Evolutionary conservation across 2,113 vertebrate species (phyloP), one percentile per base, ranked within the genome.

Genomic region (Microcebus ravelobensis): DNA sequence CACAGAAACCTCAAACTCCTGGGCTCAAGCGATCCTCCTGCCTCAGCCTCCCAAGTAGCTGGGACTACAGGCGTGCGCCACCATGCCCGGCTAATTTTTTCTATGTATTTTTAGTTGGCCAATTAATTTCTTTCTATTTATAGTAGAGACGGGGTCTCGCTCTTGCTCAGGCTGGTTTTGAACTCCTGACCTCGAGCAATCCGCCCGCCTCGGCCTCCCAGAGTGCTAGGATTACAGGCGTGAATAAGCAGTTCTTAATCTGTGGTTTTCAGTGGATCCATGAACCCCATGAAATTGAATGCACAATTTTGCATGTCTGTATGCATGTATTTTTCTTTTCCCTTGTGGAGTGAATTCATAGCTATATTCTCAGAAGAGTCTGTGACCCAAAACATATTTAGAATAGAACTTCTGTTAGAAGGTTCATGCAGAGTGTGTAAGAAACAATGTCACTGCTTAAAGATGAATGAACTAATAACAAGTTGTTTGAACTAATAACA

Each of bases 311-410:
- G 59, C 59, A 42, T 79, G 42, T 65, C 36, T 25, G 0, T 31
- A 31, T 90, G 42, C 4, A 13, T 48, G 21, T 39, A 15, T 29
- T 94, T 68, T 81, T 68, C 61, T 88, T 74, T 84, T 50, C n/a
- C 71, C 27, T 96, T n/a, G 4, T 91, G 76, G 39, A 94, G 50
- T 6, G 36, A 94, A 55, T 89, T 93, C 48, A 50, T 74, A 90
- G 83, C n/a, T 90, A 61, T 42, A 57, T 73, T 86, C 82, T 85
- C 82, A 81, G 85, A 87, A 94, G 18, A 0, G 14, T 92, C 80
- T 77, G 31, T 94, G 91, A 94, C 61, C 71, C 89, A 83, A 94
- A 91, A 94, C 31, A 21, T 59, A 77, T 86, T 92, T 81, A 77
- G 88, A 90, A 71, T 45, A 92, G 79, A 93, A 79, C 20, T 4